Percentiles rank a stretch among this genome's conserved stretches.
Evolutionary conservation across 2,797 vertebrate species (phyloP).

Genomic region (Hydrolagus colliei): DNA sequence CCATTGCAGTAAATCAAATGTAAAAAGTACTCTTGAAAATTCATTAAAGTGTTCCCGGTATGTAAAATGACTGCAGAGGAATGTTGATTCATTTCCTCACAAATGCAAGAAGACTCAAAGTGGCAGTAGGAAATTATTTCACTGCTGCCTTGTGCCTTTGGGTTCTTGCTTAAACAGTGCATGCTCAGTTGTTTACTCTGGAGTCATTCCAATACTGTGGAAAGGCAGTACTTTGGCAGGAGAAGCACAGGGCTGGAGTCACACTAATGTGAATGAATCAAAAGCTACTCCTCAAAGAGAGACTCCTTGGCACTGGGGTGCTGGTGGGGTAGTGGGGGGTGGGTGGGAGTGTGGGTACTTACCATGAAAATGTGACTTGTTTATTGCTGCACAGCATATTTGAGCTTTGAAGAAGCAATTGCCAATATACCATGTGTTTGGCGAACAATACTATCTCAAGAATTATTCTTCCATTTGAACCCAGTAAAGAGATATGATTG

Average conservation of each 20-base stretch:
- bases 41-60: slow-evolving; percentile 25
- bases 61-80: slow-evolving; percentile 43
- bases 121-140: slow-evolving; percentile 51
- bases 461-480: slow-evolving; percentile 19
- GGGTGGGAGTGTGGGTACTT: too few species aligned
- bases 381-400: slow-evolving; percentile 25
- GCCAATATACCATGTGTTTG: slow-evolving; percentile 12
- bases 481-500: slow-evolving; percentile 8
- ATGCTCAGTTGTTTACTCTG: slow-evolving; percentile 53
- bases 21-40: slow-evolving; percentile 27
- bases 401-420: slow-evolving; percentile 28
- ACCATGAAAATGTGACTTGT: slow-evolving; percentile 25
- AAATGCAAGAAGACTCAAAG: slow-evolving; percentile 49
- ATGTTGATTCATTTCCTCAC: slow-evolving; percentile 48
- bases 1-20: slow-evolving; percentile 19
- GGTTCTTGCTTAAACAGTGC: slow-evolving; percentile 48
- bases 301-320: slow-evolving; percentile 33
- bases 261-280: slow-evolving; percentile 43
- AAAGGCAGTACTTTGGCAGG: slow-evolving; percentile 33
- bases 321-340: too few species aligned
- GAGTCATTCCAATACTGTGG: slow-evolving; percentile 43
- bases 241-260: slow-evolving; percentile 47
- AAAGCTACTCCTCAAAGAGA: slow-evolving; percentile 42
- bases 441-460: slow-evolving; percentile 24
- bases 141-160: slow-evolving; percentile 51